Evolutionary conservation across 2,797 vertebrate genomes (phyloP).

Genomic region (Selene dorsalis): DNA sequence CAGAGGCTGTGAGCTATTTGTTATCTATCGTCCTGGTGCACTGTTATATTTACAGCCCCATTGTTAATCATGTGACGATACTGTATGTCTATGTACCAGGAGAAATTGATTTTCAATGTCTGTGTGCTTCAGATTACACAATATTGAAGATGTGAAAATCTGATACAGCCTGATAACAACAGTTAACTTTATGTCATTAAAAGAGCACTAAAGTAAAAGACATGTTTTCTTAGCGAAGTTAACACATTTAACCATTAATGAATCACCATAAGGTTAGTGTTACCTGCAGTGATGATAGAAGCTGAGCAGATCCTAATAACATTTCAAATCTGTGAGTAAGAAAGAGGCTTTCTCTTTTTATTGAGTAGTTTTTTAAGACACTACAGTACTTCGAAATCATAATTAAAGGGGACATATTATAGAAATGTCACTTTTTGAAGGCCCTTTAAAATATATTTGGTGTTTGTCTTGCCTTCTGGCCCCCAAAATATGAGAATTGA

Average conservation of each 20-base stretch:
- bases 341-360: neutral
- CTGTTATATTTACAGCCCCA: conserved; percentile 54
- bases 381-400: conserved; percentile 10
- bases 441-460: too few species aligned
- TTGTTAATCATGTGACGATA: conserved; percentile 49
- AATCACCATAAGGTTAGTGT: neutral
- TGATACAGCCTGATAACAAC: neutral
- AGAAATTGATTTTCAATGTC: conserved; percentile 36
- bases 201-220: neutral
- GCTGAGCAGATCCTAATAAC: neutral
- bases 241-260: neutral
- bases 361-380: neutral
- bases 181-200: neutral
- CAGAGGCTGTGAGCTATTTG: conserved; percentile 30
- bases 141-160: conserved; percentile 4
- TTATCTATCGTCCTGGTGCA: conserved; percentile 42
- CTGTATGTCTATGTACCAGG: conserved; percentile 5
- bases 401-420: too few species aligned
- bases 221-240: neutral
- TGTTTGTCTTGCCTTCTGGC: too few species aligned
- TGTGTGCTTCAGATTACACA: neutral
- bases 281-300: neutral
- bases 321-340: neutral
- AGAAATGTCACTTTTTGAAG: too few species aligned
- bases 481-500: too few species aligned